Conservation (phyloP, 2,888 invertebrate genomes). For the Capitulum mitella region DNA sequence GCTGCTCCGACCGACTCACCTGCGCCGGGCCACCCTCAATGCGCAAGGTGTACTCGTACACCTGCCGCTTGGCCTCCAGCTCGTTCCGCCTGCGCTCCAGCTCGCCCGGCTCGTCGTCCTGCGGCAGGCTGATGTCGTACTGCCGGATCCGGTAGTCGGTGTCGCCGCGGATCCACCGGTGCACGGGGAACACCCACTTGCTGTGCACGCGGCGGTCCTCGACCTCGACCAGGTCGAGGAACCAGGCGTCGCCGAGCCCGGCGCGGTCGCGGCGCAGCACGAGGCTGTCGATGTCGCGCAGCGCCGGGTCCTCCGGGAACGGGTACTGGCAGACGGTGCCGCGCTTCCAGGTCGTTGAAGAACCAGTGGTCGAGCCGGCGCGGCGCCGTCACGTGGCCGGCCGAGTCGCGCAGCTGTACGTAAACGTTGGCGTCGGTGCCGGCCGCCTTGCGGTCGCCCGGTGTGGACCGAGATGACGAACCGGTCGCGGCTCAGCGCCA, state of each 20-base stretch:
- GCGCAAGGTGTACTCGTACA: too few species aligned
- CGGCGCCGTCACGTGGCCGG: not conserved
- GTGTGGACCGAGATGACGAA: not conserved
- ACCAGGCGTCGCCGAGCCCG: constrained; percentile 44
- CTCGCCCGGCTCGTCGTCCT: constrained; percentile 38
- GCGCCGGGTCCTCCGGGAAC: constrained; percentile 16
- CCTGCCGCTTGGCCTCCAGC: too few species aligned
- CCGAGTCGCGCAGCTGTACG: constrained; percentile 10
- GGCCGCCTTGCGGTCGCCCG: constrained; percentile 13
- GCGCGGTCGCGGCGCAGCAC: constrained; percentile 44
- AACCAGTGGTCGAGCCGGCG: not conserved
- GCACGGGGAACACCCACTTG: constrained; percentile 40
- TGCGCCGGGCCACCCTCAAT: too few species aligned
- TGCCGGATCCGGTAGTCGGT: constrained; percentile 42
- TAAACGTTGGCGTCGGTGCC: constrained; percentile 19
- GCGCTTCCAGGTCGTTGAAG: constrained; percentile 20
- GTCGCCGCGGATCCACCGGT: constrained; percentile 43
- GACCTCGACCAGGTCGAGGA: constrained; percentile 37
- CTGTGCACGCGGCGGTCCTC: constrained; percentile 30
- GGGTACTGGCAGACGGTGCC: constrained; percentile 9
- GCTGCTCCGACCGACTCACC: too few species aligned
- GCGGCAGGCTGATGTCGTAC: constrained; percentile 44
- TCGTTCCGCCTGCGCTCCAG: too few species aligned
- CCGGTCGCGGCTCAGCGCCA: not conserved
- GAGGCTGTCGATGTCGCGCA: constrained; percentile 35